Conservation (phyloP, 35 echinoderm and acorn worm genomes). For the Heliocidaris erythrogramma region DNA sequence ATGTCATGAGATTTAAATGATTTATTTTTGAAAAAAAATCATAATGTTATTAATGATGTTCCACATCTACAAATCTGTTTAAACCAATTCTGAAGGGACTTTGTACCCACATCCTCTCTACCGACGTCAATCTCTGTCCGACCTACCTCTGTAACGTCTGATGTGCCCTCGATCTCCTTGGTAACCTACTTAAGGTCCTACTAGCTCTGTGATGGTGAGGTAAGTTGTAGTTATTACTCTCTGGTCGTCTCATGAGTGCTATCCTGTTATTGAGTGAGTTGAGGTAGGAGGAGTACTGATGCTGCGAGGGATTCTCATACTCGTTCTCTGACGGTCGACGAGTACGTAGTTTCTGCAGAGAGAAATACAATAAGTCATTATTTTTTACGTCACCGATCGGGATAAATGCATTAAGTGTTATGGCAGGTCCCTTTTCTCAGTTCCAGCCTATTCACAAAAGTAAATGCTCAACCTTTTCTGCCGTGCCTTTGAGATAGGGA, state of each 20-base stretch:
- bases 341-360: constrained; percentile 3
- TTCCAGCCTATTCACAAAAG: too few relatives aligned
- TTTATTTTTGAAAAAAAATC: too few relatives aligned
- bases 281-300: constrained; percentile 45
- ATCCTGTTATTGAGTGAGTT: constrained; percentile 20
- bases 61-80: too few relatives aligned
- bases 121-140: background rate
- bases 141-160: constrained; percentile 4
- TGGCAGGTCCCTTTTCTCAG: too few relatives aligned
- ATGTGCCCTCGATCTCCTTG: background rate
- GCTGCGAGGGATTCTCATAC: constrained; percentile 36
- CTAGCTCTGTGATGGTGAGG: background rate
- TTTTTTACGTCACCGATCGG: too few relatives aligned
- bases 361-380: background rate
- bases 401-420: too few relatives aligned
- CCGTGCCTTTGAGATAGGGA: too few relatives aligned
- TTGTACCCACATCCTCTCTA: too few relatives aligned
- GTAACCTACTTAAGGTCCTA: background rate
- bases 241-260: constrained; percentile 23
- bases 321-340: constrained; percentile 44
- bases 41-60: too few relatives aligned
- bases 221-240: constrained; percentile 33
- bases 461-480: too few relatives aligned
- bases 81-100: too few relatives aligned
- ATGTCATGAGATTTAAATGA: too few relatives aligned